Base-by-base conservation (phyloP, 1,140 invertebrate species). In the Lordiphosa collinella region DNA sequence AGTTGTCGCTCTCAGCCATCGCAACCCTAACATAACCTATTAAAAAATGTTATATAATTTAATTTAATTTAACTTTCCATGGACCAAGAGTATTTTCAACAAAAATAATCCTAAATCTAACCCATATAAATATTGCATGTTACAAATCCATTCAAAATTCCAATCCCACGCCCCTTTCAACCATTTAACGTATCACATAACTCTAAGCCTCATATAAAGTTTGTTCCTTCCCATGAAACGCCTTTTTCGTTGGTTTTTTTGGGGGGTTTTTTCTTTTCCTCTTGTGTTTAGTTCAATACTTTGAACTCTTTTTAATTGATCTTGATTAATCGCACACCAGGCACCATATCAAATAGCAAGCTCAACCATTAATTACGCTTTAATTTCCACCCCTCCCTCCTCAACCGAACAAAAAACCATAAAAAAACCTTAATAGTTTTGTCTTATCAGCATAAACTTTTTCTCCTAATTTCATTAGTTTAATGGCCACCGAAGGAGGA, bases 291-390 rank as follows among this genome's bases (percentile, higher is more conserved):
- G 75, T 80, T 80, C 71, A 80, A 80, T 82, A 76, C 61, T 80
- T 68, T 80, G 76, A 80, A 80, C 75, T 80, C 75, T 82, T 71
- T 80, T 80, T 80, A 80, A 80, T 80, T 80, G 76, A 80, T 76
- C 76, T 80, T 80, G 75, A 80, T 80, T 82, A 80, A 80, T 80
- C 75, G 71, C 75, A 76, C 61, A 75, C 71, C 55, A 37, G 47
- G 41, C 59, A 41, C 57, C 57, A 61, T 48, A 62, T 52, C 43
- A 49, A 59, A 49, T 55, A 50, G 34, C 74, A 40, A 56, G 36
- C 71, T 40, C 44, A 35, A 55, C 72, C 76, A 80, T 80, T 80
- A 80, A 80, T 80, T 80, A 82, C 71, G 63, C 41, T 80, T 80
- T 80, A 80, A 80, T 80, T 80, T 74, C 75, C 71, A 35, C 18